Conservation (phyloP, 64 coral and sea anemone species). For the Montipora efflorescens region DNA sequence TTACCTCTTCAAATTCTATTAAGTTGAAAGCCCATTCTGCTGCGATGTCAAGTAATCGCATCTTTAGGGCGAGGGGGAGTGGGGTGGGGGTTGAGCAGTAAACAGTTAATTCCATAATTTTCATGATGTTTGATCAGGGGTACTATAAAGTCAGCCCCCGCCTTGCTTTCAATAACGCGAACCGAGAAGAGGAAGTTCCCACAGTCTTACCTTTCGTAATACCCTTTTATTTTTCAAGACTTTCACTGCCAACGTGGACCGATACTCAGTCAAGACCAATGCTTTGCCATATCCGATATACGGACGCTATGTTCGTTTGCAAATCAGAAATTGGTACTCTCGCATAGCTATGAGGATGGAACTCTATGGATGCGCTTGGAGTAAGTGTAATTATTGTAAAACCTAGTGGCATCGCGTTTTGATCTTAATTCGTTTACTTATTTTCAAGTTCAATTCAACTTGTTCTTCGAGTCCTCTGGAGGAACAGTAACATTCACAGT, state of each 20-base stretch:
- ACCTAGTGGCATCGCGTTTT: not conserved
- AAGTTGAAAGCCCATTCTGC: too few species aligned
- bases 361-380: constrained; percentile 68
- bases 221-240: constrained; percentile 35
- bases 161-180: too few species aligned
- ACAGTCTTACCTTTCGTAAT: not conserved
- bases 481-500: too few species aligned
- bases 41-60: too few species aligned
- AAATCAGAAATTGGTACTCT: constrained; percentile 45
- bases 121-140: too few species aligned
- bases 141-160: too few species aligned
- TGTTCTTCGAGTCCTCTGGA: too few species aligned
- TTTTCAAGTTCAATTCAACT: not conserved
- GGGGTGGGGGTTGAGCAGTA: too few species aligned
- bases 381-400: constrained; percentile 3
- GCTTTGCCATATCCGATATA: constrained; percentile 63
- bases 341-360: constrained; percentile 61
- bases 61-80: too few species aligned
- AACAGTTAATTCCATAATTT: too few species aligned
- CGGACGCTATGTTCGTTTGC: constrained; percentile 59
- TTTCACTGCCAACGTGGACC: constrained; percentile 76
- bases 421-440: not conserved
- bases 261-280: constrained; percentile 70
- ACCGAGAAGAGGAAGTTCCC: too few species aligned
- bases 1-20: too few species aligned